Conservation (phyloP, 2,113 vertebrate species). For the Balaeniceps rex region DNA sequence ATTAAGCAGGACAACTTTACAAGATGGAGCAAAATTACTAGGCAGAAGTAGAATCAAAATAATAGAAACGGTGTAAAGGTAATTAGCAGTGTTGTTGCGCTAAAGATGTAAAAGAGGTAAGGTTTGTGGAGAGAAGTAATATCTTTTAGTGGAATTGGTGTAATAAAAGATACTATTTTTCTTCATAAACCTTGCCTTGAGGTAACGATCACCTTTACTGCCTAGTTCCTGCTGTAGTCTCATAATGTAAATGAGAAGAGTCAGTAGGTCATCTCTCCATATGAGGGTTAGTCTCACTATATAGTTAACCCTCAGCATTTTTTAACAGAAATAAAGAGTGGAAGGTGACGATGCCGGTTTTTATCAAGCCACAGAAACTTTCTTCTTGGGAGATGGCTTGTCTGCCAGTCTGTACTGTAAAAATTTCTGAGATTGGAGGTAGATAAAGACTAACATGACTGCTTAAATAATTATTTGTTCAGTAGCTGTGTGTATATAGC, state of each 20-base stretch:
- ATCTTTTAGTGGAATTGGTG: neutral
- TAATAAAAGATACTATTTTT: neutral
- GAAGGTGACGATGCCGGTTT: neutral
- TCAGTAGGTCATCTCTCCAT: rapidly evolving
- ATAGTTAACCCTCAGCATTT: neutral
- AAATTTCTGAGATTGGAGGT: rapidly evolving
- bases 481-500: rapidly evolving
- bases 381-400: neutral
- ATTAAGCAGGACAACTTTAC: neutral
- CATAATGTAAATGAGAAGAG: neutral
- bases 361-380: neutral
- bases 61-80: neutral
- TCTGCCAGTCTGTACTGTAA: rapidly evolving
- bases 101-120: neutral
- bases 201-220: neutral
- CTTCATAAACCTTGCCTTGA: neutral
- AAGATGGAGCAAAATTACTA: neutral
- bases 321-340: neutral
- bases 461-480: neutral
- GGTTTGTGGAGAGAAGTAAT: neutral
- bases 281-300: rapidly evolving
- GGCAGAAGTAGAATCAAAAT: neutral
- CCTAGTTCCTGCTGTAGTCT: neutral
- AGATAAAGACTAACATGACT: neutral
- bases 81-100: neutral